Percentiles rank a stretch among this genome's conserved stretches.
Conservation (phyloP, 2,113 vertebrate genomes). For the Glaucomys volans region DNA sequence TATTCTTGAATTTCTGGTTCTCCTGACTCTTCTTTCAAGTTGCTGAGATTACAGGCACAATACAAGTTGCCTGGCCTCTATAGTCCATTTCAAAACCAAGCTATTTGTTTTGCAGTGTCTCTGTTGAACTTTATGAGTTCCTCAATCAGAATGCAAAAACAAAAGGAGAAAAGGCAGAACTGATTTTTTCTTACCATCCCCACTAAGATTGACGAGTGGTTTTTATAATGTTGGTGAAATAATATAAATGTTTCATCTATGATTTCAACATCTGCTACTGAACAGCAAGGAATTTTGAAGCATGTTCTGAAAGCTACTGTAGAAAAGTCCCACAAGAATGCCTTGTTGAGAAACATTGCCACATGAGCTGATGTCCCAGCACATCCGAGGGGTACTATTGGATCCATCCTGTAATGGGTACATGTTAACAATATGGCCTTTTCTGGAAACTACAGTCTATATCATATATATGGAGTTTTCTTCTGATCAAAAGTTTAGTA, state of each 20-base stretch:
- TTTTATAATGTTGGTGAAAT: neutral
- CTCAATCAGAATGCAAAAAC: neutral
- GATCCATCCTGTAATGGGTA: neutral
- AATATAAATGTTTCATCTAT: neutral
- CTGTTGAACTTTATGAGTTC: neutral
- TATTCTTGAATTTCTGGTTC: no score
- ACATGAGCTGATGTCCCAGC: neutral
- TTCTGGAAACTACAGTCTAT: constrained; percentile 21
- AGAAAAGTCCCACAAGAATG: neutral
- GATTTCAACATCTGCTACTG: neutral
- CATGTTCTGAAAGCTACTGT: neutral
- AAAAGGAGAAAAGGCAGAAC: neutral
- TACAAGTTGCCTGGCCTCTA: no score
- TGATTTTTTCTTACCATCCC: neutral
- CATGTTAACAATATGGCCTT: constrained; percentile 18
- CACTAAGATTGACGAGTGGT: neutral
- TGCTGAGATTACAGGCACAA: no score
- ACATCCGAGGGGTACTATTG: neutral
- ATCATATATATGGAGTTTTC: neutral
- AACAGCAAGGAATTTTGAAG: neutral
- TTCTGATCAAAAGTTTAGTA: neutral
- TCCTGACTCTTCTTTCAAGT: no score
- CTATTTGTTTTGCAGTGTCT: neutral
- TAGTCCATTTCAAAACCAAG: no score
- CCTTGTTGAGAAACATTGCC: neutral